Evolutionary conservation across 1,140 invertebrate species (phyloP).

Genomic region (Ceratosolen fusciceps): DNA sequence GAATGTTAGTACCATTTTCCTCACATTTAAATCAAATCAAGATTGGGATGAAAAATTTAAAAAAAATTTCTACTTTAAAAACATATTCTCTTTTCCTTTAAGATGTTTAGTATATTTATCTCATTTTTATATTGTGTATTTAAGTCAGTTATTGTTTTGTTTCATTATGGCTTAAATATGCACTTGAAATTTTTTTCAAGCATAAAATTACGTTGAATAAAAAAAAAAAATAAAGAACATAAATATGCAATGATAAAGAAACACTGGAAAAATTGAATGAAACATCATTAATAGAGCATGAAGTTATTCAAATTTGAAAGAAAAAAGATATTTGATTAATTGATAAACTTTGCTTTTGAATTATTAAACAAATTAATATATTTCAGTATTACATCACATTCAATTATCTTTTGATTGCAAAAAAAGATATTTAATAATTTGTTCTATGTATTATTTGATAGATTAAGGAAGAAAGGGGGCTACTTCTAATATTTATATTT

Average conservation of each 20-base stretch:
- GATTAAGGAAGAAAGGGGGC: conserved; percentile 52
- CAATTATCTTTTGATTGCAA: conserved; percentile 50
- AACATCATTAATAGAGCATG: conserved; percentile 28
- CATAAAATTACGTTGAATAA: conserved; percentile 40
- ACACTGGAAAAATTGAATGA: conserved; percentile 22
- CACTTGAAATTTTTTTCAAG: conserved; percentile 32
- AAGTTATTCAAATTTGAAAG: conserved; percentile 31
- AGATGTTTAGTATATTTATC: not conserved
- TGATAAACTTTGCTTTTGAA: conserved; percentile 26
- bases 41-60: not conserved
- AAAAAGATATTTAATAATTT: conserved; percentile 57
- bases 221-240: conserved; percentile 46
- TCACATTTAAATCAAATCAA: conserved; percentile 27
- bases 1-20: conserved; percentile 29
- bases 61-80: conserved; percentile 7
- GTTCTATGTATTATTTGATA: conserved; percentile 59
- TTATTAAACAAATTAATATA: not conserved
- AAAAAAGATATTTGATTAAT: conserved; percentile 5
- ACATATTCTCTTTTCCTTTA: not conserved
- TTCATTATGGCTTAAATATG: conserved; percentile 27
- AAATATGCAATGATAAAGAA: conserved; percentile 39
- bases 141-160: too few species aligned
- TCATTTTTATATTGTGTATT: not conserved
- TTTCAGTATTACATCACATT: conserved; percentile 8
- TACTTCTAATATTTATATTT: conserved; percentile 44